Evolutionary conservation across 2,888 invertebrate species (phyloP), one percentile per base, ranked within the genome.

Genomic region (Apomyelois bistriatella): DNA sequence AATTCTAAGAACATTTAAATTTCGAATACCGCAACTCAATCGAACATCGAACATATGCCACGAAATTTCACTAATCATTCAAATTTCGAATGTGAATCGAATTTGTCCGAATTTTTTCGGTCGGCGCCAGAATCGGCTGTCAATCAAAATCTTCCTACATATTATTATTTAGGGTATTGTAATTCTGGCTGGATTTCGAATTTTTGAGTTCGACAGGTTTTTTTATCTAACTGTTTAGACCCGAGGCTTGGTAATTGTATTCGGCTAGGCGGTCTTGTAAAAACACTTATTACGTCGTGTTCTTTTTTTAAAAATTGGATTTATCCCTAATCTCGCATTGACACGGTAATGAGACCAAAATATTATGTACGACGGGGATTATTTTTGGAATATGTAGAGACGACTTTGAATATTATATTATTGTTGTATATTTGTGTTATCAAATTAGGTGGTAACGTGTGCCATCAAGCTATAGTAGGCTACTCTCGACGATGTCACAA

Each of bases 241-340:
- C 79, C 67, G 83, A 74, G 86, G 86, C 84, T 58, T 40, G 53
- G 75, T 79, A 79, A 81, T 83, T 78, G 75, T 69, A 68, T 74
- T 73, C 70, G 63, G 68, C 74, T 79, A 78, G 74, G 74, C 72
- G 68, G 70, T 61, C 66, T 59, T 64, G 73, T 81, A 86, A 85
- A 85, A 85, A 81, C 70, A 69, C 69, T 77, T 79, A 83, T 80
- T 68, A 66, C 66, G 65, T 51, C 62, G 69, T 72, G 64, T 74
- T 76, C 74, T 76, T 79, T 73, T 78, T 73, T 70, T 66, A 65
- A 70, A 85, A 85, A 79, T 84, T 84, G 78, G 83, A 78, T 77
- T 87, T 86, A 89, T 87, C 89, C 89, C 85, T 89, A 89, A 90
- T 90, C 88, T 90, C 76, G 77, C 83, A 90, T 90, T 90, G 90